Base-by-base conservation (phyloP, 2,888 invertebrate species). In the Zygogramma bicolorata region DNA sequence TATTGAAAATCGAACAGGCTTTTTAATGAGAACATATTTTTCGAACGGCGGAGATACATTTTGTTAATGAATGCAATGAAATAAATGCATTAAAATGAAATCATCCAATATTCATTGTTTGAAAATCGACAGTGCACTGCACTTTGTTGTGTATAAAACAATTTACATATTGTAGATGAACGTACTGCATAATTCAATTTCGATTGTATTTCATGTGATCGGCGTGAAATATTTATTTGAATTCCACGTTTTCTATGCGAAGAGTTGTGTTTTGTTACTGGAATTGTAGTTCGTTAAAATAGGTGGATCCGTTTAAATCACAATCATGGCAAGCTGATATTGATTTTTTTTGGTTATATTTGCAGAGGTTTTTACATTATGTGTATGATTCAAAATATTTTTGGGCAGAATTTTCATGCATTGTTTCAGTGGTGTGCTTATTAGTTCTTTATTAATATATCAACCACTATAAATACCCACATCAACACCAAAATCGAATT, bases 21-120 rank as follows among this genome's bases (percentile, higher is more conserved):
- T 25, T 40, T 40, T 61, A 40, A 42, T 40, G 61, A n/a, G 20
- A 53, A 53, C 18, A 20, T 34, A 60, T 62, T 25, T 25, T 46
- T 63, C 62, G 20, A 62, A 63, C 4, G 25, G 27, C 10, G 20
- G 25, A 25, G 25, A n/a, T 25, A 46, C 27, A 63, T 63, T 63
- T 59, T 58, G 70, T 70, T 70, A 70, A 65, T 70, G 42, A 70
- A 65, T 58, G 70, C 70, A 53, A 66, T 53, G 53, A 65, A 65
- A 66, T 66, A 65, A 70, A 66, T 38, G 49, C 61, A 53, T 65
- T 60, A 57, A 70, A 66, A 65, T 40, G 60, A 66, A 65, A 67
- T 68, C 59, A 71, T 68, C 57, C 63, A 68, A 71, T 71, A 68
- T 71, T 65, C 68, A 58, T 58, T 65, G 59, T 62, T 62, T 46